phyloP scores from a whole-genome alignment of 2,113 vertebrate species.

The Phaetusa simplex region DNA sequence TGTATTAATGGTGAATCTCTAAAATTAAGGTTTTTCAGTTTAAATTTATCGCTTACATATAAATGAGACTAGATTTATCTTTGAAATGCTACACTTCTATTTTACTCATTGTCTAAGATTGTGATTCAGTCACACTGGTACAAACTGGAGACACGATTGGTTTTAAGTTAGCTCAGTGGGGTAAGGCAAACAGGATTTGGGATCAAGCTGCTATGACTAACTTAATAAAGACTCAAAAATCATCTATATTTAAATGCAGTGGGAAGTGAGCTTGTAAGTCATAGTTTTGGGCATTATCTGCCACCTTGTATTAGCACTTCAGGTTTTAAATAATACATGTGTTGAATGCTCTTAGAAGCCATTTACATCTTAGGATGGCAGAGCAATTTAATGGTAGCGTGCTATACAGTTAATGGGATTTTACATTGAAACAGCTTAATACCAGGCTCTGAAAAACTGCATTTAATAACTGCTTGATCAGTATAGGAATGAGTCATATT shows the following conservation, averaged over 20 bases:
- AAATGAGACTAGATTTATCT: neutral
- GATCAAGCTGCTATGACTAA: neutral
- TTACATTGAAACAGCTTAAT: constrained; percentile 54
- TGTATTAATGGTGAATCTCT: neutral
- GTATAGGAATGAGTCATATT: constrained; percentile 54
- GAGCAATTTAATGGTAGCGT: constrained; percentile 15
- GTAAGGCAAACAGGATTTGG: neutral
- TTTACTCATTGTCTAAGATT: neutral
- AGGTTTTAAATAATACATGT: constrained; percentile 51
- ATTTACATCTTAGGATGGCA: constrained; percentile 41
- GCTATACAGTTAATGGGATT: constrained; percentile 56
- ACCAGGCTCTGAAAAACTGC: constrained; percentile 31
- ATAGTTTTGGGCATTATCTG: constrained; percentile 27
- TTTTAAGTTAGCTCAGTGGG: neutral
- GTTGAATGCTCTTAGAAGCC: constrained; percentile 45
- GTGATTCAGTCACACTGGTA: neutral
- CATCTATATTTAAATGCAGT: constrained; percentile 9
- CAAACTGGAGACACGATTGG: neutral
- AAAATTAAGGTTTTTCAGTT: neutral
- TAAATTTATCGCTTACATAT: neutral
- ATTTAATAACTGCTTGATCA: constrained; percentile 61
- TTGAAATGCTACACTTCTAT: neutral
- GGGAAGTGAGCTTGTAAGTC: neutral
- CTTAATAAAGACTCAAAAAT: constrained; percentile 3
- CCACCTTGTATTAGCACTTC: constrained; percentile 45